These are phyloP conservation scores for Stenoptilia bipunctidactyla DNA, from an alignment of 2,888 invertebrate genomes.

Conservation along the genomic window DNA sequence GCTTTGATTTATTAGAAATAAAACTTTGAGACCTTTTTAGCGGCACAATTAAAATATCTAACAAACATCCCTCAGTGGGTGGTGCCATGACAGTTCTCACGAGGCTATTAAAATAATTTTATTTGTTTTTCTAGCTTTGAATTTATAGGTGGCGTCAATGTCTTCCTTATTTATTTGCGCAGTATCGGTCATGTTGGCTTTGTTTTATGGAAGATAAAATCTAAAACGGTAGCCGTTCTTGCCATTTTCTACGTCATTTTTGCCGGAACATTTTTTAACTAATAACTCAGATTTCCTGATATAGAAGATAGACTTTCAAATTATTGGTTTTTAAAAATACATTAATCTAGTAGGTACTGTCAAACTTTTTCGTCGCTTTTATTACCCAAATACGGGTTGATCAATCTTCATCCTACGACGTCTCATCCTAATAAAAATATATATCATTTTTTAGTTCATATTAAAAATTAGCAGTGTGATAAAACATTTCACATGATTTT, in stretches of 20 bases:
- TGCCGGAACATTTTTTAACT: too few relatives aligned
- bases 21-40: slow-evolving; percentile 56
- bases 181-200: slow-evolving; percentile 26
- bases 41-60: slow-evolving; percentile 67
- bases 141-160: slow-evolving; percentile 23
- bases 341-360: too few relatives aligned
- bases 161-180: slow-evolving; percentile 28
- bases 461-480: too few relatives aligned
- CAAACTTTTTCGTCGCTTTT: too few relatives aligned
- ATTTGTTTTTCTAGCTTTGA: slow-evolving; percentile 51
- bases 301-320: too few relatives aligned
- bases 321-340: too few relatives aligned
- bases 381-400: too few relatives aligned
- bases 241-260: slow-evolving; percentile 10
- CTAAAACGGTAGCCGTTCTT: slow-evolving; percentile 19
- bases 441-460: too few relatives aligned
- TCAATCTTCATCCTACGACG: too few relatives aligned
- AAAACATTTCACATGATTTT: too few relatives aligned
- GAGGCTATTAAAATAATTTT: slow-evolving; percentile 67
- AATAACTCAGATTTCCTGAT: too few relatives aligned
- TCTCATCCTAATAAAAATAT: too few relatives aligned
- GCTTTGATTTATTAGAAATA: slow-evolving; percentile 62
- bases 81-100: slow-evolving; percentile 68
- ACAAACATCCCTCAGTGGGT: slow-evolving; percentile 61
- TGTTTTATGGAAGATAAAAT: slow-evolving; percentile 28